phyloP scores from a whole-genome alignment of 2,797 vertebrate genomes.

The Phoxinus dragarum region DNA sequence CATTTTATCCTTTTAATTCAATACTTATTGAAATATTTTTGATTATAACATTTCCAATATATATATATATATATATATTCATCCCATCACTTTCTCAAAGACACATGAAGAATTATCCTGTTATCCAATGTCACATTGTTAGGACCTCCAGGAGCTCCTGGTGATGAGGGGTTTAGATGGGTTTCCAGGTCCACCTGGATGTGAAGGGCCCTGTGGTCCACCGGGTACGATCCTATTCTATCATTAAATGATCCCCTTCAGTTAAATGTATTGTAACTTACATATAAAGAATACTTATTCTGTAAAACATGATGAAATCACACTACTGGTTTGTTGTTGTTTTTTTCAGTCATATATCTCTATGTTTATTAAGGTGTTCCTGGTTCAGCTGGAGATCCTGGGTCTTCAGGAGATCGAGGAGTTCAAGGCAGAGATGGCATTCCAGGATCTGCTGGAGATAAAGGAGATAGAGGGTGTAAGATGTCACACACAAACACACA shows the following conservation, averaged over 20 bases:
- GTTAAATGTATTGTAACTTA: neutral
- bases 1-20: neutral
- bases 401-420: conserved; percentile 82
- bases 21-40: neutral
- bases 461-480: conserved; percentile 85
- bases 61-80: neutral
- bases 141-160: conserved; percentile 73
- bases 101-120: neutral
- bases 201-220: conserved; percentile 77
- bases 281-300: neutral
- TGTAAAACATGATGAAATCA: neutral
- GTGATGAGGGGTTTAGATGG: conserved; percentile 74
- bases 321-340: neutral
- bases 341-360: neutral
- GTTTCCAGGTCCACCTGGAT: conserved; percentile 69
- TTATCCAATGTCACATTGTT: conserved; percentile 20
- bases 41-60: neutral
- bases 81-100: neutral
- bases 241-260: neutral
- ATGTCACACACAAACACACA: neutral
- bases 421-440: conserved; percentile 87
- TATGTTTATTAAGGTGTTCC: conserved; percentile 72
- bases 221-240: conserved; percentile 74
- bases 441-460: conserved; percentile 86
- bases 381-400: conserved; percentile 82